A percentile compares a stretch with the other conserved stretches of the same genome.
phyloP scores from a whole-genome alignment of 2,888 invertebrate species.

The Agrotis clavis region DNA sequence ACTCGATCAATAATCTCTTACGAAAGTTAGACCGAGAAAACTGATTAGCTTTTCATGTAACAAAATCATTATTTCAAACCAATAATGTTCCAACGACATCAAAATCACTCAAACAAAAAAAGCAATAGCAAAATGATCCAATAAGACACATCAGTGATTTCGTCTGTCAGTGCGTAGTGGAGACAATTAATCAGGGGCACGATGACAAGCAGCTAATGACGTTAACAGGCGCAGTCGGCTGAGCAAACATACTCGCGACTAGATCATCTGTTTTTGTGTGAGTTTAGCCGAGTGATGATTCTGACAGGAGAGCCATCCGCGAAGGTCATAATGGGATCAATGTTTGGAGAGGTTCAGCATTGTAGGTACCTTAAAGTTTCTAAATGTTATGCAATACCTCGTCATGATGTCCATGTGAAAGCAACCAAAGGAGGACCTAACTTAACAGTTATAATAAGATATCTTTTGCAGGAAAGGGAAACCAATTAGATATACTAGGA shows the following conservation, averaged over 20 bases:
- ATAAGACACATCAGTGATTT: conserved; percentile 63
- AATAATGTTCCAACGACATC: not conserved
- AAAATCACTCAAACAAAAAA: conserved; percentile 18
- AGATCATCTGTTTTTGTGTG: conserved; percentile 62
- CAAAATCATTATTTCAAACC: not conserved
- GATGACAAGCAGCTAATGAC: conserved; percentile 73
- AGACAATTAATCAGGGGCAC: conserved; percentile 68
- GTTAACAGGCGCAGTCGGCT: conserved; percentile 67
- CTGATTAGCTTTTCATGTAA: not conserved
- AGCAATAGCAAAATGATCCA: conserved; percentile 53
- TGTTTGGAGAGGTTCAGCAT: no score
- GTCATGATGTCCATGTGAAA: not conserved
- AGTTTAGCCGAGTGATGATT: conserved; percentile 58
- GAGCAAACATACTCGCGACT: conserved; percentile 65
- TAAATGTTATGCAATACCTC: not conserved
- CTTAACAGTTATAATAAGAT: not conserved
- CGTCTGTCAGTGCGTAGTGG: conserved; percentile 63
- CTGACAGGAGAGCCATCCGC: conserved; percentile 54
- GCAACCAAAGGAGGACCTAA: not conserved
- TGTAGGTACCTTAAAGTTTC: no score
- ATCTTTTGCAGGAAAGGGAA: not conserved
- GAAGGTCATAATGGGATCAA: conserved; percentile 23
- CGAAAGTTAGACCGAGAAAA: not conserved
- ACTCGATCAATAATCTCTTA: not conserved
- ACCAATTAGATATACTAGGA: no score